Percentiles rank a stretch among this genome's conserved stretches.
Conservation (phyloP, 37 sponge, comb jelly and placozoan genomes). For the Diacarnus erythraeanus region DNA sequence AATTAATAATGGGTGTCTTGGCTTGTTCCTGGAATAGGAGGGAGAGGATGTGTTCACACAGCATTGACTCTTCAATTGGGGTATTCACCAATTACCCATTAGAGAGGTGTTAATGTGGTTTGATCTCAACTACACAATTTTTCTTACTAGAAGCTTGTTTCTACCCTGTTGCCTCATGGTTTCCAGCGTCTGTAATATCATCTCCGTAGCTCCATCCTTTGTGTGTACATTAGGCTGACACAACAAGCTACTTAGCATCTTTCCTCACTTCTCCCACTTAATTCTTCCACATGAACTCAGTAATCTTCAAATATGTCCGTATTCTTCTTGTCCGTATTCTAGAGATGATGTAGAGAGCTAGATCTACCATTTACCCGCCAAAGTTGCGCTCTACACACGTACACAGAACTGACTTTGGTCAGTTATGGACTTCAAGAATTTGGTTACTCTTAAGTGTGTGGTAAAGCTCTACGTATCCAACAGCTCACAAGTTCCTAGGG, state of each 20-base stretch:
- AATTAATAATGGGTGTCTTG: too few relatives aligned
- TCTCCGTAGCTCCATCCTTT: not conserved
- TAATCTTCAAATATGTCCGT: too few relatives aligned
- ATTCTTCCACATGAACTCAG: too few relatives aligned
- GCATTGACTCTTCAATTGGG: too few relatives aligned
- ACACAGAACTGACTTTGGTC: not conserved
- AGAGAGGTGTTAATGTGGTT: too few relatives aligned
- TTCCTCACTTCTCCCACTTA: not conserved
- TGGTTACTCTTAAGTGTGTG: not conserved
- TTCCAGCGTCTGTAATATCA: not conserved
- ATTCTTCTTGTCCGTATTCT: too few relatives aligned
- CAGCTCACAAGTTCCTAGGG: not conserved
- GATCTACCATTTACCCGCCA: constrained; percentile 11
- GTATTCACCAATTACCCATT: too few relatives aligned
- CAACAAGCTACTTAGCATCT: not conserved
- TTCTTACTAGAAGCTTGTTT: constrained; percentile 1
- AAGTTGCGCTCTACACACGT: too few relatives aligned
- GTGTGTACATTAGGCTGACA: not conserved
- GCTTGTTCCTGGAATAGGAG: too few relatives aligned
- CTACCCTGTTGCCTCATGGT: not conserved
- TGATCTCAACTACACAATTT: too few relatives aligned
- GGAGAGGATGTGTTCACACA: too few relatives aligned
- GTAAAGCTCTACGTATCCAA: not conserved
- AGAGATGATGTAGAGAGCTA: too few relatives aligned
- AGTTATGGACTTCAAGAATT: not conserved